Percentiles rank a stretch among this genome's conserved stretches.
phyloP scores from a whole-genome alignment of 2,888 invertebrate species.

The Microplitis deprimator region DNA sequence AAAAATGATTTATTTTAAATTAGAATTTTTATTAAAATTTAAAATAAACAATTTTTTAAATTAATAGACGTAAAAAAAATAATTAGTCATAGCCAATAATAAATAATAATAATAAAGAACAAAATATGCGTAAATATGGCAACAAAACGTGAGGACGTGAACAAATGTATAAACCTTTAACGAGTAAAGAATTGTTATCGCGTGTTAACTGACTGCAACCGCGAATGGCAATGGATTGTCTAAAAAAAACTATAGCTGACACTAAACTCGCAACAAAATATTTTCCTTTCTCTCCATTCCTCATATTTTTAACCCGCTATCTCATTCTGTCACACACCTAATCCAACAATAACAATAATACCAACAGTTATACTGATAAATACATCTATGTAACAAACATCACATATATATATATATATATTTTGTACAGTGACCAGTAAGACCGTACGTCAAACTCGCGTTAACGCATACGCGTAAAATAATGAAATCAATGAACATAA shows the following conservation, averaged over 20 bases:
- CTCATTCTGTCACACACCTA: neutral
- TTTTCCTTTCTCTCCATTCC: neutral
- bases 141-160: slow-evolving; percentile 5
- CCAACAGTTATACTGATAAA: neutral
- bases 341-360: neutral
- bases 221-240: slow-evolving; percentile 10
- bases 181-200: slow-evolving; percentile 44
- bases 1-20: no score
- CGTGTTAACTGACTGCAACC: slow-evolving; percentile 37
- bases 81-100: neutral
- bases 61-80: no score
- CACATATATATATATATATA: neutral
- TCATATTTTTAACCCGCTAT: neutral
- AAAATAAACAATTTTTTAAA: no score
- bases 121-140: slow-evolving; percentile 7
- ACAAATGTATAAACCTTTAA: slow-evolving; percentile 30
- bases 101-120: neutral
- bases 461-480: slow-evolving; percentile 36
- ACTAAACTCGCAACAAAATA: neutral
- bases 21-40: no score
- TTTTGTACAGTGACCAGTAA: slow-evolving; percentile 27
- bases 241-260: slow-evolving; percentile 10
- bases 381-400: neutral
- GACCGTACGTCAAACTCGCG: slow-evolving; percentile 27
- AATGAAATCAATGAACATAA: slow-evolving; percentile 39